Evolutionary conservation across 1,140 invertebrate genomes (phyloP).

Genomic region (Macrotrachela quadricornifera): DNA sequence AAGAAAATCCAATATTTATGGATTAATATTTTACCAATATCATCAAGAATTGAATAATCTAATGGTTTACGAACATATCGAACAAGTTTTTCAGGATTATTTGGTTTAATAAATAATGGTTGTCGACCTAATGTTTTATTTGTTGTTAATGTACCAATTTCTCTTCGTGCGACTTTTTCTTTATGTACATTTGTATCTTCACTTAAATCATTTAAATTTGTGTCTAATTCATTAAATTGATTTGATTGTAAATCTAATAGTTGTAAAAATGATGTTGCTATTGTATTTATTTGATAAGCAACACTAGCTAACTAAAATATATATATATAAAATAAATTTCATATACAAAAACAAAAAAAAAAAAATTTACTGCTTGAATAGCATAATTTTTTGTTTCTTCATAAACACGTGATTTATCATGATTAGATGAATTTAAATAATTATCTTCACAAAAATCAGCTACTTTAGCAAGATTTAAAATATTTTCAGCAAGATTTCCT

Average conservation of each 20-base stretch:
- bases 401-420: constrained; percentile 70
- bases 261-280: constrained; percentile 87
- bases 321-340: no score
- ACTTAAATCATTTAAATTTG: constrained; percentile 67
- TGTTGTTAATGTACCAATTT: constrained; percentile 69
- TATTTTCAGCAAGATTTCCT: constrained; percentile 71
- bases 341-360: no score
- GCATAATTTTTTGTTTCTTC: constrained; percentile 97
- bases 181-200: constrained; percentile 89
- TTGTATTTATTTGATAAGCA: constrained; percentile 90
- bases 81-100: constrained; percentile 73
- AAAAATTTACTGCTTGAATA: constrained; percentile 48
- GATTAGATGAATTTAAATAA: constrained; percentile 61
- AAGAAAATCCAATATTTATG: no score
- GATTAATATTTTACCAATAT: constrained; percentile 47
- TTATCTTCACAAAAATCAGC: constrained; percentile 94
- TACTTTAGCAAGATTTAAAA: constrained; percentile 78
- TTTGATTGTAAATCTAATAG: constrained; percentile 72
- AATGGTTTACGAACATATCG: constrained; percentile 90
- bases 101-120: constrained; percentile 59
- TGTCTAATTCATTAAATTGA: constrained; percentile 79
- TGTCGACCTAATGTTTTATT: constrained; percentile 77
- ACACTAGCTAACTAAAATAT: constrained; percentile 56
- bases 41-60: constrained; percentile 78
- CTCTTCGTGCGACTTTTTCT: constrained; percentile 82